These are phyloP conservation scores for Diarsia rubi DNA, from an alignment of 2,888 invertebrate species.

Conservation along the genomic window DNA sequence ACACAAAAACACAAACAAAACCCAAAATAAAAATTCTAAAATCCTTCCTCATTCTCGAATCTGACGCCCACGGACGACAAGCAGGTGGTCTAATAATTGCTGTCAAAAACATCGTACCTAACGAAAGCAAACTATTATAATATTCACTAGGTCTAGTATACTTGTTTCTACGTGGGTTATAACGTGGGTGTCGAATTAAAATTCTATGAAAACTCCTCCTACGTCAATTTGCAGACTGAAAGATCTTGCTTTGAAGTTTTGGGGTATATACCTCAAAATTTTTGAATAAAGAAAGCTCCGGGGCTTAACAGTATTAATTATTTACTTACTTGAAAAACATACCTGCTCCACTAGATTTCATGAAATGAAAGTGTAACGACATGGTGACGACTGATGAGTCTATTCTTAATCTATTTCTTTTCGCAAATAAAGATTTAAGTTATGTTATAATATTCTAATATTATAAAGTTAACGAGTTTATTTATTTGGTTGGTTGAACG, in stretches of 20 bases:
- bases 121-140: not conserved
- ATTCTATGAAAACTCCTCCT: conserved; percentile 13
- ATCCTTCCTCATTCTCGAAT: not conserved
- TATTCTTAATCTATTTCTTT: too few relatives aligned
- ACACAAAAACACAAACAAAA: too few relatives aligned
- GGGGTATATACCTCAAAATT: not conserved
- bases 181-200: not conserved
- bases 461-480: too few relatives aligned
- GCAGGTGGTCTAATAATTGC: not conserved
- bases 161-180: not conserved
- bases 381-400: too few relatives aligned
- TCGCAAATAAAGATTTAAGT: too few relatives aligned
- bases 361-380: too few relatives aligned
- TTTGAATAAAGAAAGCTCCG: not conserved
- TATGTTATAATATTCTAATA: too few relatives aligned
- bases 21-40: too few relatives aligned
- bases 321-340: too few relatives aligned
- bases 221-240: not conserved
- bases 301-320: not conserved
- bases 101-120: not conserved
- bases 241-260: not conserved
- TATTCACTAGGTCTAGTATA: not conserved
- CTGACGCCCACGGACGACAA: not conserved
- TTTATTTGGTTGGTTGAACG: too few relatives aligned
- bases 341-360: too few relatives aligned